Evolutionary conservation across 1,140 invertebrate genomes (phyloP), one percentile per base, ranked within the genome.

Genomic region (Drosophila watanabei): DNA sequence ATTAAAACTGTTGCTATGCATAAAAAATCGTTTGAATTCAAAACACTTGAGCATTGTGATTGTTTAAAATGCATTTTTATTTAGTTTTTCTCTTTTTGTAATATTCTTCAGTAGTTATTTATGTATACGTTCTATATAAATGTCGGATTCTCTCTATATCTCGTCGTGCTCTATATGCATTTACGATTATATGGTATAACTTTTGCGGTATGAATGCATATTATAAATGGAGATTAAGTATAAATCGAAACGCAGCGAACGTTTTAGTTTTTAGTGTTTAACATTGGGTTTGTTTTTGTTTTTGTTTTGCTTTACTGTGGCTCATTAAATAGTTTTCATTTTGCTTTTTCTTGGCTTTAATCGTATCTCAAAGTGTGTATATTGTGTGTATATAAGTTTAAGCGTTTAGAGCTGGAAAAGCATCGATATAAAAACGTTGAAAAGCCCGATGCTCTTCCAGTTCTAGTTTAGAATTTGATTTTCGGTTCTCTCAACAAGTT

Each of bases 81-180:
- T 65, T 80, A 84, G 68, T 59, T 60, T 73, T 51, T 57, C 39
- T 65, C 52, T 39, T 62, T 84, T 84, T 75, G 78, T 81, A 79
- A 79, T 81, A 75, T 89, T 84, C 54, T 89, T 69, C 78, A 61
- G 79, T 84, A 89, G 82, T 72, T 89, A 87, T 88, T 72, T 87
- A 87, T 89, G 78, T 89, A 84, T 88, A 88, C 66, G 72, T 72
- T 87, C 78, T 88, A 88, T 85, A 81, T 89, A 88, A 85, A 76
- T 88, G 72, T 80, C 77, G 48, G 57, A 57, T 68, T 82, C 65
- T 63, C 63, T 86, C 60, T 64, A 72, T 79, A 45, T 56, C 54
- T 56, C 54, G 33, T 72, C 45, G 83, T 86, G 79, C 80, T 72
- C 66, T 80, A 82, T 80, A 80, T 83, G 81, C 85, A 63, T 84